Evolutionary conservation across 2,888 invertebrate species (phyloP), one percentile per base, ranked within the genome.

Genomic region (Polyommatus icarus): DNA sequence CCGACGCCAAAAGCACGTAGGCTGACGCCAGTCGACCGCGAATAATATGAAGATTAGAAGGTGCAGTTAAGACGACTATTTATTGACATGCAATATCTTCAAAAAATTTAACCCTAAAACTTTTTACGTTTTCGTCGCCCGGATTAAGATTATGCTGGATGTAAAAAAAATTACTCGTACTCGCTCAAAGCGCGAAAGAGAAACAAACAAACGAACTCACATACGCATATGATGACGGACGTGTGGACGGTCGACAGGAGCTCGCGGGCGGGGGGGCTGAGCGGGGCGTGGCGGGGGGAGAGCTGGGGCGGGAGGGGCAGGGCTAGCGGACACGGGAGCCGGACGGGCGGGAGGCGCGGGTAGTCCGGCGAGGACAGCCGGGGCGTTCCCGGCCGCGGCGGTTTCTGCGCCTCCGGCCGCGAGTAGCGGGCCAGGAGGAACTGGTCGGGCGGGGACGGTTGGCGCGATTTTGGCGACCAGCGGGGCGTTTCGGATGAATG

Each of bases 211-310:
- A 61, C 4, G 3, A 61, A 61, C 61, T 61, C 61, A 24, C 61
- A 61, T 24, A 61, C 4, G 24, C 61, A 61, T 24, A 61, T 61
- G 61, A 61, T 24, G 61, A 61, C 24, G 24, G 61, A 36, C 50
- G 20, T 73, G 50, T 50, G 73, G 40, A 73, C 10, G 20, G 54
- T 54, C 36, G 75, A 50, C 12, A 50, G 29, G 20, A 75, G 75
- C 46, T 18, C 75, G 24, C 61, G 61, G 61, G 24, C 61, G 24
- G 24, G 61, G 20, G 61, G 12, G 10, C 20, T 12, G 24, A 24
- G 20, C 8, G 59, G 59, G 20, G 59, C 59, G 59, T 20, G 59
- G 59, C 10, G 20, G 18, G 59, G 59, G 0, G 12, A 10, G 61
- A 24, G 59, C 20, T 3, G 61, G 24, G 61, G 61, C 20, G 12